Base-by-base conservation (phyloP, 2,797 vertebrate genomes). In the Acrossocheilus wenchowensis region DNA sequence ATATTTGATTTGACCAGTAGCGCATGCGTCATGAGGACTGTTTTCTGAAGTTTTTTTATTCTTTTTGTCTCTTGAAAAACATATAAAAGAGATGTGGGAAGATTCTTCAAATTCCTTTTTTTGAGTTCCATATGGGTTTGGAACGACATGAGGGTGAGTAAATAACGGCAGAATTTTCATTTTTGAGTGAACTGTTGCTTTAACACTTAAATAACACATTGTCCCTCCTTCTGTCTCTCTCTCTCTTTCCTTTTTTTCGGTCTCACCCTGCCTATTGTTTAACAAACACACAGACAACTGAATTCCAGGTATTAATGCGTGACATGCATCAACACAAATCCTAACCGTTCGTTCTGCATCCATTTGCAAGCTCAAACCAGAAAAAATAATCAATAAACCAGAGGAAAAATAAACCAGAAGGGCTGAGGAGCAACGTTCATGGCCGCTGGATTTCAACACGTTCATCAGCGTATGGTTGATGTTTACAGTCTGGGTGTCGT, bases 401-500 rank as follows among this genome's bases (percentile, higher is more conserved):
- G 68, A 85, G 30, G 19, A n/a, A 78, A 87, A 90, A 86, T 81
- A 89, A 87, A 87, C 86, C 26, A 21, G 11, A 75, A 41, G 34
- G 64, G 39, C 26, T 41, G 41, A 43, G 57, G 78, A 64, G 69
- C n/a, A 78, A 60, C 19, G 75, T 78, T 36, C 80, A 43, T 52
- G 73, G 78, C 30, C 64, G 2, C 78, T 74, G 79, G 84, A 91
- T 89, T 87, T 88, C 89, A 87, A 85, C 86, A 84, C 41, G 64
- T 90, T 87, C 86, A 83, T 88, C 88, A 74, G 85, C 57, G 74
- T 83, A 11, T 52, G 81, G 82, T 81, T 82, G 54, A 64, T 89
- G 90, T 89, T 90, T 88, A 90, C 60, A 45, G 86, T 57, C 71
- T 78, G 50, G 82, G 80, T 89, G 88, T 71, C 57, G 86, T 79